Conservation (phyloP, 2,113 vertebrate genomes). For the Capreolus pygargus region DNA sequence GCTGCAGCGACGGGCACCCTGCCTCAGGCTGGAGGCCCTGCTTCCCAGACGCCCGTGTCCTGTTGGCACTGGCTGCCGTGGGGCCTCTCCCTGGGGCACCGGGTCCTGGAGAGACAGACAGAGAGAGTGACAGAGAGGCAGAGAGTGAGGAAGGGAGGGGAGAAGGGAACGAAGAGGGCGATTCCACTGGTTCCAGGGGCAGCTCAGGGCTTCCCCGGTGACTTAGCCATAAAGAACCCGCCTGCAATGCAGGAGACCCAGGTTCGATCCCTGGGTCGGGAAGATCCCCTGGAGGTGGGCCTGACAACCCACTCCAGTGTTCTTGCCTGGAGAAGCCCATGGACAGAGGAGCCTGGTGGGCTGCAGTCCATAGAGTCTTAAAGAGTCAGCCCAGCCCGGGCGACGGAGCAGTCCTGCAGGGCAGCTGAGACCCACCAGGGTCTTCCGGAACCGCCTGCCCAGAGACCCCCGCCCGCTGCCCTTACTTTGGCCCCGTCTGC, state of each 20-base stretch:
- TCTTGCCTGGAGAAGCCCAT: not conserved
- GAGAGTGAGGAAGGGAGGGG: not conserved
- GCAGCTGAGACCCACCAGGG: not conserved
- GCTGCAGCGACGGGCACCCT: fast-evolving
- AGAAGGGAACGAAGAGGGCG: no score
- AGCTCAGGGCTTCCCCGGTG: not conserved
- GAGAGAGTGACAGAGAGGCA: not conserved
- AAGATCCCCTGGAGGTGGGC: not conserved
- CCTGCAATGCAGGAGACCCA: not conserved
- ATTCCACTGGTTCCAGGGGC: no score
- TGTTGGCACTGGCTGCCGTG: not conserved
- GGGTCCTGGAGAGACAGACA: not conserved
- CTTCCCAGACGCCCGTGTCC: not conserved
- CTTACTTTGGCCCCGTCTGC: not conserved
- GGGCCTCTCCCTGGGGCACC: not conserved
- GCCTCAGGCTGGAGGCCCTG: not conserved
- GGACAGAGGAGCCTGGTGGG: not conserved
- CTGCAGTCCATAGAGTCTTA: not conserved
- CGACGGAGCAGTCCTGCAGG: fast-evolving
- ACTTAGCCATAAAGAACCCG: not conserved
- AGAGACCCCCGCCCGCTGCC: fast-evolving
- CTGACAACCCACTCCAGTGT: not conserved
- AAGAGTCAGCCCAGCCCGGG: not conserved
- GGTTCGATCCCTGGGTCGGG: not conserved
- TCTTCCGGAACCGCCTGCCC: not conserved